Conservation (phyloP, 2,888 invertebrate genomes). For the Pelosia muscerda region DNA sequence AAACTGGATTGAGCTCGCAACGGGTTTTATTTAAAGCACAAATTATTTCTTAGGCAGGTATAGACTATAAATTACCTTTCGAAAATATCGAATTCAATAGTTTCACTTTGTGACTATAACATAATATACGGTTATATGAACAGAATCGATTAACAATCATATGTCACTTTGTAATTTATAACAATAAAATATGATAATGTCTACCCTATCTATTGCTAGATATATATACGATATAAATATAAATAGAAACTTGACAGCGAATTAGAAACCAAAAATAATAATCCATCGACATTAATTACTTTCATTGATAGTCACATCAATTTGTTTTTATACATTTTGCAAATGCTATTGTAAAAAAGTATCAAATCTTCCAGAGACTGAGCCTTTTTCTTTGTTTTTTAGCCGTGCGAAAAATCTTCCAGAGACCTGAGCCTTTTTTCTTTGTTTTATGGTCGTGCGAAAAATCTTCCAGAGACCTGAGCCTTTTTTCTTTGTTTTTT, state of each 20-base stretch:
- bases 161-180: conserved; percentile 41
- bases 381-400: no score
- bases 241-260: background rate
- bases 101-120: conserved; percentile 29
- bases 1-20: background rate
- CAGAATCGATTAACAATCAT: conserved; percentile 39
- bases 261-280: background rate
- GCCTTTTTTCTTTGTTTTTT: no score
- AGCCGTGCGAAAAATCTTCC: no score
- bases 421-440: no score
- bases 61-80: background rate
- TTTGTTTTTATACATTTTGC: no score
- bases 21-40: background rate
- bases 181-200: background rate
- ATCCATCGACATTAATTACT: background rate
- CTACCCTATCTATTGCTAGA: background rate
- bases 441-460: no score
- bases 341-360: no score
- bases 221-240: background rate
- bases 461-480: no score
- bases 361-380: no score
- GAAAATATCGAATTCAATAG: background rate
- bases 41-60: background rate
- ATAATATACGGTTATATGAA: conserved; percentile 31
- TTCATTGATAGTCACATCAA: no score